A percentile compares a stretch with the other conserved stretches of the same genome.
Conservation (phyloP, 2,888 invertebrate genomes). For the Pilophorus perplexus region DNA sequence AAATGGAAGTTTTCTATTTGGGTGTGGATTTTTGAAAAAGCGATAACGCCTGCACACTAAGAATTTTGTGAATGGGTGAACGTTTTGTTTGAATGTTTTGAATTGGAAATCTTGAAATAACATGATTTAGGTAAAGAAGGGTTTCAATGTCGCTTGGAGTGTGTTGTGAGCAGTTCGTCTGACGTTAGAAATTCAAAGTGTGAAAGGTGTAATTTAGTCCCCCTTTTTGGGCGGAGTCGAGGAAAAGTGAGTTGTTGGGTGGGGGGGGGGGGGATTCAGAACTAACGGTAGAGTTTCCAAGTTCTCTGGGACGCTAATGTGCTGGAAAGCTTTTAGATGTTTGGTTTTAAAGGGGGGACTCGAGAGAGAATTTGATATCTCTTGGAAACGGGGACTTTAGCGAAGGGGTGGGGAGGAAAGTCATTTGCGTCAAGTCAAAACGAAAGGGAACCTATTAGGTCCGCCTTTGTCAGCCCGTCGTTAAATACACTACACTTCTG, state of each 20-base stretch:
- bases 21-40: too few relatives aligned
- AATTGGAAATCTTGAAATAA: too few relatives aligned
- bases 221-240: background rate
- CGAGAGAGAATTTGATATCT: constrained; percentile 23
- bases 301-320: constrained; percentile 9
- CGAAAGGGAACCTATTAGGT: constrained; percentile 10
- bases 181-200: too few relatives aligned
- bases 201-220: too few relatives aligned
- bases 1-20: too few relatives aligned
- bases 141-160: too few relatives aligned
- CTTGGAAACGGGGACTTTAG: constrained; percentile 10
- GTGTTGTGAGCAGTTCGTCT: too few relatives aligned
- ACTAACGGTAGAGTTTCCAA: constrained; percentile 11
- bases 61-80: too few relatives aligned
- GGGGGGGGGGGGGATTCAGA: constrained; percentile 3
- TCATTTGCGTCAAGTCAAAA: constrained; percentile 19
- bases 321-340: constrained; percentile 24
- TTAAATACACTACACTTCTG: constrained; percentile 30
- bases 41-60: too few relatives aligned
- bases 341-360: background rate
- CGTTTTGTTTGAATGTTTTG: too few relatives aligned
- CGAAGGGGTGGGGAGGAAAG: background rate
- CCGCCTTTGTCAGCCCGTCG: constrained; percentile 23
- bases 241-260: constrained; percentile 25
- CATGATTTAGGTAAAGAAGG: too few relatives aligned